A percentile compares a stretch with the other conserved stretches of the same genome.
Evolutionary conservation across 2,888 invertebrate genomes (phyloP).

Genomic region (Rugalucina vietnamica): DNA sequence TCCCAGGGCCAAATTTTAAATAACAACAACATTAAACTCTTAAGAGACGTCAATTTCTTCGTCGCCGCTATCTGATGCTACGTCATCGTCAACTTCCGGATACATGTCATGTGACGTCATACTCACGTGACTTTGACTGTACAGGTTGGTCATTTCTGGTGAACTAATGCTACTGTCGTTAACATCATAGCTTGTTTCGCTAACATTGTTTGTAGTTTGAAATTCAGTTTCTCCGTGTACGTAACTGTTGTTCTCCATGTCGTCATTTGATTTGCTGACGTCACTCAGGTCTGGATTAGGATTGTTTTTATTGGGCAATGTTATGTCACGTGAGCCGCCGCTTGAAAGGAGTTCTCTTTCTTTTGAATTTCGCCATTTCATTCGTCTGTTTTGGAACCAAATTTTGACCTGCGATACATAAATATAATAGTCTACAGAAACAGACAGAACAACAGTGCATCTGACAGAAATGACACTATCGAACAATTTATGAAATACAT

Average conservation of each 20-base stretch:
- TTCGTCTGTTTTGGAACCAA: conserved; percentile 98
- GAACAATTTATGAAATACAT: no score
- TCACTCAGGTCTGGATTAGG: conserved; percentile 97
- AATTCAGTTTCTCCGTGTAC: conserved; percentile 26
- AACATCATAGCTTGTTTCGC: no score
- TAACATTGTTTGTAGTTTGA: conserved; percentile 32
- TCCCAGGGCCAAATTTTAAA: no score
- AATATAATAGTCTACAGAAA: background rate
- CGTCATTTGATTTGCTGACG: conserved; percentile 68
- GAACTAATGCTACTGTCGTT: conserved; percentile 49
- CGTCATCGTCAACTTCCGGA: conserved; percentile 59
- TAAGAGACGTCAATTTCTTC: conserved; percentile 79
- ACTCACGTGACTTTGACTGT: conserved; percentile 51
- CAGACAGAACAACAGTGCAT: background rate
- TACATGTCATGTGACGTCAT: conserved; percentile 58
- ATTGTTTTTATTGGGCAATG: conserved; percentile 97
- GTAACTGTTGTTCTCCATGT: conserved; percentile 60
- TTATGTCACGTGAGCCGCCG: conserved; percentile 97
- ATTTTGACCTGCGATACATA: conserved; percentile 89
- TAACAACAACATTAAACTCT: background rate
- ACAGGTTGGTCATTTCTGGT: conserved; percentile 42
- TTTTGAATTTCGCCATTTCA: conserved; percentile 99
- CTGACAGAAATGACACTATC: no score
- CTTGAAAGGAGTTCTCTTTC: conserved; percentile 96
- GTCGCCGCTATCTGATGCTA: conserved; percentile 75